Evolutionary conservation across 2,888 invertebrate species (phyloP), one percentile per base, ranked within the genome.

Genomic region (Patella depressa): DNA sequence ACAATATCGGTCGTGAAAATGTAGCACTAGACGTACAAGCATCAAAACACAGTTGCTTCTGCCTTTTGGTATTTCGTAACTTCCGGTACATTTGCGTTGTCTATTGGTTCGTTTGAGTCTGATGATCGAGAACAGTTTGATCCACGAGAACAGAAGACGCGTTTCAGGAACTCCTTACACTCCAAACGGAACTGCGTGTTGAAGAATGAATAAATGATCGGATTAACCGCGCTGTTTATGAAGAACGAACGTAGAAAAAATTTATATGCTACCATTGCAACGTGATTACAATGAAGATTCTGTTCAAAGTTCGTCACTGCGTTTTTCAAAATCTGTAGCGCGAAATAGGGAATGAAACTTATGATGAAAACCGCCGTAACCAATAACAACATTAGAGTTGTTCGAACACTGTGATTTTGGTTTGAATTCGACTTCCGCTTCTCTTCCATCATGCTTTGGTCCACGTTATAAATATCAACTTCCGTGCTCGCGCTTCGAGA

Each of bases 231-330:
- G 75, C 83, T 85, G 81, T 86, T 87, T n/a, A 86, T 80, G 70
- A 86, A 86, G 74, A 84, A 86, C 19, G 84, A 85, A 80, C 84
- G 84, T 1, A 86, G 78, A 73, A 84, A 84, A n/a, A 84, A 80
- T 74, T 83, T 84, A 76, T 85, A 86, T n/a, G 84, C n/a, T n/a
- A 83, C 80, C 53, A 76, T 72, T 14, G 81, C 82, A 1, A 76
- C 75, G 69, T 82, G 81, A 19, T 78, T 79, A 75, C 76, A 76
- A 53, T 79, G 78, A 15, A 83, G 70, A 11, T 53, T 54, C 3
- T 19, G 34, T 59, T 83, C 81, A 29, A 78, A 73, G 3, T 71
- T 53, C 15, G 78, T 79, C 12, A 79, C 74, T 11, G 81, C 78
- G 53, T 81, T 83, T 17, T 85, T 74, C 71, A 85, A 77, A 17